Conservation (phyloP, 2,113 vertebrate genomes). For the Dolichallabes microphthalmus region DNA sequence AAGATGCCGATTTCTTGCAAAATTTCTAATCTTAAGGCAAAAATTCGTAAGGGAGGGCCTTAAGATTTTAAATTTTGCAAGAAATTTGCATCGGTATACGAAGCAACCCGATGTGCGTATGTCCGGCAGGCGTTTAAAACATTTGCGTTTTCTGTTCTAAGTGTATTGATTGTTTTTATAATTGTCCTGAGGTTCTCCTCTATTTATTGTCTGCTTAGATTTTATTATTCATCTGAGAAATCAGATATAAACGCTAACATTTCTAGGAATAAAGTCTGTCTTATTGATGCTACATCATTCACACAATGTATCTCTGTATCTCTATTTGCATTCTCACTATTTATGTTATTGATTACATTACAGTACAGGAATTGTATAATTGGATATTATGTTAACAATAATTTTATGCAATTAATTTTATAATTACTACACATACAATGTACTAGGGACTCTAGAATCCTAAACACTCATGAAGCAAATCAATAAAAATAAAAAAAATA, state of each 20-base stretch:
- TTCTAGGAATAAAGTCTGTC: neutral
- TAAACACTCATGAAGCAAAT: neutral
- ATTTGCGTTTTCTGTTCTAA: too few relatives aligned
- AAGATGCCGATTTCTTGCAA: too few relatives aligned
- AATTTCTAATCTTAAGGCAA: too few relatives aligned
- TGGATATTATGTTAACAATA: neutral
- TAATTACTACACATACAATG: neutral
- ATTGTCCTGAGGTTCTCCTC: too few relatives aligned
- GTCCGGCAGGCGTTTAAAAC: too few relatives aligned
- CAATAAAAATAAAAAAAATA: neutral
- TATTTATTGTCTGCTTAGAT: neutral
- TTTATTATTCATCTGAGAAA: neutral
- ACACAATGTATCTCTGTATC: neutral
- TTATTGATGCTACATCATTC: neutral
- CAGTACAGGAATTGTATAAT: neutral
- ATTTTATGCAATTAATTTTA: neutral
- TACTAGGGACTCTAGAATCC: neutral
- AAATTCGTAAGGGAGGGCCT: too few relatives aligned
- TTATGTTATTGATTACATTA: neutral
- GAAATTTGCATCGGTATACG: too few relatives aligned
- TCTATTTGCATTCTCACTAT: neutral
- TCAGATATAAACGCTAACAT: neutral
- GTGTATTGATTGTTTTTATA: too few relatives aligned
- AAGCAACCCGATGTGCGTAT: too few relatives aligned
- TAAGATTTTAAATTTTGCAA: too few relatives aligned